Evolutionary conservation across 2,888 invertebrate genomes (phyloP).

Genomic region (Aporophyla lueneburgensis): DNA sequence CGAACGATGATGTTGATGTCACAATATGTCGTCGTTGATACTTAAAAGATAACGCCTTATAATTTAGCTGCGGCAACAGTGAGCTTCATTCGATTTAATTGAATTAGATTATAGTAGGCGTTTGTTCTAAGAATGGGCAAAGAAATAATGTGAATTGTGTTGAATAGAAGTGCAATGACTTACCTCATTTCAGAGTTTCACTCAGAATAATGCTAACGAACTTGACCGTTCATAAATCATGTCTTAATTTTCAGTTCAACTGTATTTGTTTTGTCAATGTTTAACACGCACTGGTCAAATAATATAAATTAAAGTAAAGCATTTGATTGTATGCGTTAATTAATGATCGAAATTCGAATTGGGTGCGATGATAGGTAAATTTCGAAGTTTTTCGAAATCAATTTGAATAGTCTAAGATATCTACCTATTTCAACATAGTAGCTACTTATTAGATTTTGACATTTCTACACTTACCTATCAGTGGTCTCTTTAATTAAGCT

Average conservation of each 20-base stretch:
- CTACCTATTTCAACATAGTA: background rate
- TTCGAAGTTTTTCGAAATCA: background rate
- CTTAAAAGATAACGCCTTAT: conserved; percentile 58
- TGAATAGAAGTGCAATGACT: conserved; percentile 56
- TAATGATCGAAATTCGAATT: background rate
- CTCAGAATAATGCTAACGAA: conserved; percentile 53
- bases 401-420: background rate
- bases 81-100: conserved; percentile 10
- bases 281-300: conserved; percentile 7
- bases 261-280: conserved; percentile 32
- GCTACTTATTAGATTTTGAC: background rate
- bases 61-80: conserved; percentile 61
- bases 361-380: background rate
- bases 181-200: conserved; percentile 59
- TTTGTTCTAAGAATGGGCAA: conserved; percentile 21
- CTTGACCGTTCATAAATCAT: conserved; percentile 40
- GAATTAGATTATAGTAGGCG: conserved; percentile 48
- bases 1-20: background rate
- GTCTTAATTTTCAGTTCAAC: conserved; percentile 29
- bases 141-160: conserved; percentile 30
- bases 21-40: background rate
- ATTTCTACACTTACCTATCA: background rate
- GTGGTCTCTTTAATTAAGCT: background rate
- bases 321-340: conserved; percentile 11
- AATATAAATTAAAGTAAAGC: conserved; percentile 22